phyloP scores from a whole-genome alignment of 2,113 vertebrate genomes.

The Callipepla californica region DNA sequence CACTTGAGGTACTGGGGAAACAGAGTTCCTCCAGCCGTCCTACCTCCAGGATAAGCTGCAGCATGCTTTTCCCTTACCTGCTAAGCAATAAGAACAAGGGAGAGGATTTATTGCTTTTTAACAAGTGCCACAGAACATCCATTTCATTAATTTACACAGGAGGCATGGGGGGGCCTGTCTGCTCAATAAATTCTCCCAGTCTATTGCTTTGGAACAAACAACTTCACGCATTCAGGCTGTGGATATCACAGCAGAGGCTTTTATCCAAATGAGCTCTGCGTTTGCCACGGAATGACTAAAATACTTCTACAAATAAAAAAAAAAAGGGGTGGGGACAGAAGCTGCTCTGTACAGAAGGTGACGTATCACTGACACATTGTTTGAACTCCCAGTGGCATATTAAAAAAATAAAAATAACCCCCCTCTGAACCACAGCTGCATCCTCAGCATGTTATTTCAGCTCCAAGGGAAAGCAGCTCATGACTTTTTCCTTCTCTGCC shows the following conservation, averaged over 20 bases:
- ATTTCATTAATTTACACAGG: constrained; percentile 49
- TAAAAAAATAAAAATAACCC: constrained; percentile 57
- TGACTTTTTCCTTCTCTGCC: constrained; percentile 14
- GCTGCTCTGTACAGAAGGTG: background rate
- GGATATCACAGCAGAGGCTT: constrained; percentile 65
- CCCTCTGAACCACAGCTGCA: constrained; percentile 55
- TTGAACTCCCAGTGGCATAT: constrained; percentile 64
- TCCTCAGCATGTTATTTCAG: constrained; percentile 45
- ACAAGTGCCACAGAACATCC: constrained; percentile 53
- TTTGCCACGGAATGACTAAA: constrained; percentile 45
- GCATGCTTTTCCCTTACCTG: constrained; percentile 5
- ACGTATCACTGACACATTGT: background rate
- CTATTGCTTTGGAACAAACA: constrained; percentile 62
- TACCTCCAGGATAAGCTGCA: background rate
- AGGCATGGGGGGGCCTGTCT: background rate
- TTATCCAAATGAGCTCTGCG: constrained; percentile 63
- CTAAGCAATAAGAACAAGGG: background rate
- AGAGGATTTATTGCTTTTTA: constrained; percentile 63
- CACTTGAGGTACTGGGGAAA: background rate
- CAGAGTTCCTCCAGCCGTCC: background rate
- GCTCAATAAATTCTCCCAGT: constrained; percentile 63
- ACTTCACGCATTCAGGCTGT: background rate
- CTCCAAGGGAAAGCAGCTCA: background rate
- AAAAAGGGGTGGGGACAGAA: background rate
- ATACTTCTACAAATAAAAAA: constrained; percentile 39